phyloP scores from a whole-genome alignment of 2,113 vertebrate species.

The Vicugna pacos region DNA sequence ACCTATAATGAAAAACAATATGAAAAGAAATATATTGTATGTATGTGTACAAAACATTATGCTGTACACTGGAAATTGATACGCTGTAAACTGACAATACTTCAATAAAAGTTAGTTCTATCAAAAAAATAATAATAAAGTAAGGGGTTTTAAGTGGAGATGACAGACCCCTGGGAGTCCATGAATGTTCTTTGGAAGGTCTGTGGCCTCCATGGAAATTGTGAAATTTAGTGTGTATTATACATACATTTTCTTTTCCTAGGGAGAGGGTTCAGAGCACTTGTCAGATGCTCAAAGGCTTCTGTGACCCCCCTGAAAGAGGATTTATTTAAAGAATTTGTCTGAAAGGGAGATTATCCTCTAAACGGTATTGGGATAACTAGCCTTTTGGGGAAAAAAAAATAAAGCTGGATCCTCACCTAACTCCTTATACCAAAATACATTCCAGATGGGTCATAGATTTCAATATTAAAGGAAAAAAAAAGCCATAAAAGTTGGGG shows the following conservation, averaged over 20 bases:
- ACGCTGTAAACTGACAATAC: too few relatives aligned
- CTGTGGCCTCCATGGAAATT: fast-evolving
- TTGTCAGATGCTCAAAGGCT: conserved; percentile 22
- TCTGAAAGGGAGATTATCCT: conserved; percentile 50
- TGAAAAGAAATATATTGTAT: too few relatives aligned
- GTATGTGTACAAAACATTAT: too few relatives aligned
- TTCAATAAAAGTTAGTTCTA: too few relatives aligned
- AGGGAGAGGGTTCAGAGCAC: not conserved
- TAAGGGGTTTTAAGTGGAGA: not conserved
- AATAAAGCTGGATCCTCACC: not conserved
- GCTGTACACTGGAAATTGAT: too few relatives aligned
- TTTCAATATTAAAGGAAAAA: conserved; percentile 9
- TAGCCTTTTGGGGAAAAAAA: not conserved
- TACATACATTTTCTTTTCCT: not conserved
- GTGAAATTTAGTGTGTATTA: not conserved
- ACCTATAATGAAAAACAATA: too few relatives aligned
- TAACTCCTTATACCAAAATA: conserved; percentile 6
- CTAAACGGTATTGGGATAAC: conserved; percentile 31
- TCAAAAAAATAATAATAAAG: not conserved
- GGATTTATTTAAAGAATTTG: conserved; percentile 59
- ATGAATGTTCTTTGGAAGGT: not conserved
- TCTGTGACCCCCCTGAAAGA: not conserved
- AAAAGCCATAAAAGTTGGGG: not conserved
- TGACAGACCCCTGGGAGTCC: too few relatives aligned
- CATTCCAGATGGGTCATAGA: not conserved